Base-by-base conservation (phyloP, 2,888 invertebrate species). In the Cephus sareptanus region DNA sequence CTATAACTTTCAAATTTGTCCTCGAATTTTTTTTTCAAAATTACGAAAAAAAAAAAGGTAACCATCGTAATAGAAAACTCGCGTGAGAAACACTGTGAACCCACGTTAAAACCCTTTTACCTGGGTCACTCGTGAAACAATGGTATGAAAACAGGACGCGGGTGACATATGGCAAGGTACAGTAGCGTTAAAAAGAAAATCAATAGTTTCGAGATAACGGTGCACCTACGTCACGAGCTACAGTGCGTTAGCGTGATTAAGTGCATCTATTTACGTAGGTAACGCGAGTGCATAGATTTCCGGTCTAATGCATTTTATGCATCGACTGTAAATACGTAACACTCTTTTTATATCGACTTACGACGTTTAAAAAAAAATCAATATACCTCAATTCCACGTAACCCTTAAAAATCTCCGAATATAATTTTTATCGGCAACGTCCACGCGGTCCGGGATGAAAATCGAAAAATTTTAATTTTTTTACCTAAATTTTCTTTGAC, bases 171-270 rank as follows among this genome's bases (percentile, higher is more conserved):
- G 80, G 77, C 79, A 23, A 79, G 69, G 56, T 78, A 35, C 35
- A 69, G 77, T 76, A 37, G 79, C 70, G 71, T 31, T 31, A 11
- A 71, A 71, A 31, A 71, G 77, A 73, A 80, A 83, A 81, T 83
- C 83, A 82, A 83, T 83, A 75, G 76, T 73, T 70, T 68, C 34
- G 74, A 76, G 83, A 83, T 82, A 83, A 83, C 83, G 78, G 79
- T 77, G 79, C 73, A 75, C 69, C 30, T 75, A 75, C 71, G 31
- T 71, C 71, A 71, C 56, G 70, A 73, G 78, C 76, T 69, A 81
- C 78, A 76, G 78, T 73, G 76, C 79, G 75, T 79, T 69, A 23
- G 2, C 56, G 9, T 23, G 15, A 56, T 56, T 23, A 23, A 56
- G 56, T 56, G 56, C 23, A 56, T 56, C 56, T 9, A 56, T 56